These are phyloP conservation scores for Mohoua ochrocephala DNA, from an alignment of 2,113 vertebrate species.

Conservation along the genomic window DNA sequence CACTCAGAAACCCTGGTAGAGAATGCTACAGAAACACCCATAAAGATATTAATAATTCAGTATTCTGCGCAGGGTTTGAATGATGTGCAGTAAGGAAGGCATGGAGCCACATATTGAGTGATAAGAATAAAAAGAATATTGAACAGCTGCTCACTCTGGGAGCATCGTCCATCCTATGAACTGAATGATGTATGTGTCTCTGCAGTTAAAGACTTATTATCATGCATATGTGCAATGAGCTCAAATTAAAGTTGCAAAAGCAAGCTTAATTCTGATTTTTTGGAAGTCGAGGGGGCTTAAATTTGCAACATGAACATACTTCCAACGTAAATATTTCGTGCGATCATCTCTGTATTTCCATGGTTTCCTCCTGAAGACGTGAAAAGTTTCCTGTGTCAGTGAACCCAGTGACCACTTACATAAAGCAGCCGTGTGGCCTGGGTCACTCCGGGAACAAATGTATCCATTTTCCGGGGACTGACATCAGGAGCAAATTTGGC, in stretches of 20 bases:
- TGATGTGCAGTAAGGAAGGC: slow-evolving; percentile 41
- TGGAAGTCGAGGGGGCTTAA: neutral
- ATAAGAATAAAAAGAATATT: slow-evolving; percentile 65
- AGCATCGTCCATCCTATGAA: slow-evolving; percentile 37
- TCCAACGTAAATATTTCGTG: neutral
- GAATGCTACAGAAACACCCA: slow-evolving; percentile 11
- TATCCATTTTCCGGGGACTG: neutral
- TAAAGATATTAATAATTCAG: slow-evolving; percentile 59
- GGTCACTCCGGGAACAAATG: neutral
- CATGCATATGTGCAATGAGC: slow-evolving; percentile 30
- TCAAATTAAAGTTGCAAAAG: slow-evolving; percentile 46
- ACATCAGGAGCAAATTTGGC: neutral
- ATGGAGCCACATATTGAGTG: slow-evolving; percentile 61
- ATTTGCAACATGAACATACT: neutral
- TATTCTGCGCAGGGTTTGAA: neutral
- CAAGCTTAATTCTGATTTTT: slow-evolving; percentile 8
- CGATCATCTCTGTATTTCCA: neutral
- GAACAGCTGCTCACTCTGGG: slow-evolving; percentile 52
- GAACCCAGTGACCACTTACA: neutral
- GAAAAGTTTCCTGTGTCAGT: neutral
- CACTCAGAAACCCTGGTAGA: neutral
- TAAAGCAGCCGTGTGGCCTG: neutral
- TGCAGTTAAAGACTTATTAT: slow-evolving; percentile 45
- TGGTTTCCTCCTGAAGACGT: neutral
- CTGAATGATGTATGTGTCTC: slow-evolving; percentile 57